Conservation (phyloP, 2,888 invertebrate genomes). For the Drosophila setosimentum region DNA sequence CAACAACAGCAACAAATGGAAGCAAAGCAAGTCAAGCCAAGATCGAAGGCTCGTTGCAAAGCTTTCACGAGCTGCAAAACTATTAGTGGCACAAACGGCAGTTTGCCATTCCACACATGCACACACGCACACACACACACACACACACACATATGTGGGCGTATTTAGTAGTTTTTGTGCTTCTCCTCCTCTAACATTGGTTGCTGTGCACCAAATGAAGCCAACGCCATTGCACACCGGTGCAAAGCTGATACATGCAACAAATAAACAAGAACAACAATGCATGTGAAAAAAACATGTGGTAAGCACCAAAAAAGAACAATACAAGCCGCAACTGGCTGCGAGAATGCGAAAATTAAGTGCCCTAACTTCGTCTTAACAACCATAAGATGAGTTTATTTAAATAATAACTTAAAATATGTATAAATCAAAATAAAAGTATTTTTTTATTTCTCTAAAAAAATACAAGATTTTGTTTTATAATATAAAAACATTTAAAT, state of each 20-base stretch:
- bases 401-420: not conserved
- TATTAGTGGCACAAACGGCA: conserved; percentile 71
- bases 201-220: conserved; percentile 61
- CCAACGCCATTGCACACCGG: conserved; percentile 52
- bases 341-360: conserved; percentile 6
- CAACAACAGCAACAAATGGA: conserved; percentile 14
- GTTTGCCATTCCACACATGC: conserved; percentile 13
- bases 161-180: conserved; percentile 14
- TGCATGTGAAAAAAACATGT: not conserved
- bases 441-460: too few relatives aligned
- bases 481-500: not conserved
- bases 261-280: conserved; percentile 19
- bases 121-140: not conserved
- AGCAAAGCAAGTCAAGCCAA: conserved; percentile 48
- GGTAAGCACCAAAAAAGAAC: conserved; percentile 21
- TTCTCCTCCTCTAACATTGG: not conserved
- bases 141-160: conserved; percentile 9
- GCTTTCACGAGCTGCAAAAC: conserved; percentile 77
- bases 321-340: not conserved
- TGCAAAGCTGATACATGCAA: conserved; percentile 53
- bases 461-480: accelerated
- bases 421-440: not conserved
- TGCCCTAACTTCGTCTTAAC: not conserved
- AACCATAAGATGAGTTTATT: not conserved
- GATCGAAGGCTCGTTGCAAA: conserved; percentile 70